Evolutionary conservation across 2,113 vertebrate species (phyloP), one percentile per base, ranked within the genome.

Genomic region (Pachycephala philippinensis): DNA sequence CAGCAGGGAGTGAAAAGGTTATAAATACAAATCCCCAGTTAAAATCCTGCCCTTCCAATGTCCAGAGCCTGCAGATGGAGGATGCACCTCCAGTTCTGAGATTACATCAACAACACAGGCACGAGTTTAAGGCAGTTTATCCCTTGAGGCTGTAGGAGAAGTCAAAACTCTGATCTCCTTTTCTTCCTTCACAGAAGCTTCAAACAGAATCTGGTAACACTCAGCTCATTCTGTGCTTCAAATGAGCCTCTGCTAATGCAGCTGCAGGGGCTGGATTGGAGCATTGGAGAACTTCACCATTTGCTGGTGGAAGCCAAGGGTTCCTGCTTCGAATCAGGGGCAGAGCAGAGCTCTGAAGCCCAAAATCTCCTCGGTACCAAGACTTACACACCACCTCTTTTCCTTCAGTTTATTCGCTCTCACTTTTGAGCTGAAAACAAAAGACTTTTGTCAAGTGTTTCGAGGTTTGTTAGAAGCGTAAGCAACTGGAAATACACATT

Each of bases 101-200:
- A 10, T 35, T 4, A 0, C 22, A 44, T 17, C 40, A 14, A 26
- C 2, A 1, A 5, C 5, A 0, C 1, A 17, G 0, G 3, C 52
- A 69, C 11, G 14, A 15, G 12, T n/a, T 74, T 22, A 18, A 52
- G 57, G 56, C 23, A 30, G 16, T 26, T 63, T 35, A 4, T 35
- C 40, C 4, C 33, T 50, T 18, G 2, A 64, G 40, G 27, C 24
- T 44, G 10, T 2, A 40, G 33, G 33, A 45, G 33, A 5, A 87
- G 16, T 47, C 52, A 50, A 3, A 39, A 22, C 23, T 50, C 53
- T 20, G 9, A 49, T 66, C 26, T 80, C 45, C 10, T 49, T 33
- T 2, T 33, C 53, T 39, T 63, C 76, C 63, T 53, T 75, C 84
- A 63, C 39, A 42, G 47, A 2, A 42, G 39, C 60, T 70, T 77